These are phyloP conservation scores for Alitta virens DNA, from an alignment of 2,888 invertebrate genomes.

Conservation along the genomic window DNA sequence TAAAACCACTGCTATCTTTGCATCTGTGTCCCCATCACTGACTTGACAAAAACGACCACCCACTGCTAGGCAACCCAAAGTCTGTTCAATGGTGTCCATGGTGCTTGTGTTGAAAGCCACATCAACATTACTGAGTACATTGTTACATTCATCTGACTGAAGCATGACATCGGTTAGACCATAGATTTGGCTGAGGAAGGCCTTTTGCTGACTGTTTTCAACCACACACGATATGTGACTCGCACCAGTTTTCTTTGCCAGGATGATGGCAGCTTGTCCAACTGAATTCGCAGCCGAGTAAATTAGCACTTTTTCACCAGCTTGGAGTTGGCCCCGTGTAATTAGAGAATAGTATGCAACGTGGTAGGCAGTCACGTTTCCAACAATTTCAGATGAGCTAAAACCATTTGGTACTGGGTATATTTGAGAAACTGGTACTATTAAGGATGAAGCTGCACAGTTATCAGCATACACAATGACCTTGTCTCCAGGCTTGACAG, in stretches of 20 bases:
- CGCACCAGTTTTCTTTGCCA: conserved; percentile 1
- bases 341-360: neutral
- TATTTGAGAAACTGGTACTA: neutral
- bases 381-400: neutral
- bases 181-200: neutral
- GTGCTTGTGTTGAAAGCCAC: neutral
- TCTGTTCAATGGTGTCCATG: neutral
- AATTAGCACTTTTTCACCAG: neutral
- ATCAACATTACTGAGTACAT: neutral
- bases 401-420: neutral
- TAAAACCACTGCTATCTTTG: neutral
- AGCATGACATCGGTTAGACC: neutral
- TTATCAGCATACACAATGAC: conserved; percentile 8
- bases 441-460: neutral
- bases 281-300: neutral
- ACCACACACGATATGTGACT: neutral
- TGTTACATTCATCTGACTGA: no score
- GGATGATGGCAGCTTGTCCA: neutral
- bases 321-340: neutral
- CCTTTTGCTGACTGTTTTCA: neutral
- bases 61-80: neutral
- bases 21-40: neutral
- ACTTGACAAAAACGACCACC: conserved; percentile 6
- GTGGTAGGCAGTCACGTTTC: neutral
- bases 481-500: neutral